Base-by-base conservation (phyloP, 2,888 invertebrate species). In the Acleris sparsana region DNA sequence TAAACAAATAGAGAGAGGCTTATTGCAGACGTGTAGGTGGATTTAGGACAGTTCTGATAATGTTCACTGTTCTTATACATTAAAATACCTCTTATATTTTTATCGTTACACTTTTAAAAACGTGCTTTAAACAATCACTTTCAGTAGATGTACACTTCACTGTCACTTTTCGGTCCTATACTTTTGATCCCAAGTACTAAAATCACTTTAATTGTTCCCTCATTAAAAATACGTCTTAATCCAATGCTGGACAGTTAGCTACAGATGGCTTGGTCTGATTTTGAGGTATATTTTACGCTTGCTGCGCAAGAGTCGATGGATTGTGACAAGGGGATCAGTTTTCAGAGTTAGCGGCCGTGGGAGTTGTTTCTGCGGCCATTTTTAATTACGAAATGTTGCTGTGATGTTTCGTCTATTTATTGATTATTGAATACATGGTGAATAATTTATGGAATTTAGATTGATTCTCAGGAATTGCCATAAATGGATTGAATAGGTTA, bases 231-330 rank as follows among this genome's bases (percentile, higher is more conserved):
- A 82, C 84, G 84, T 83, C 80, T 77, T 81, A 80, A 82, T 83
- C 79, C 79, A 70, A 56, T 78, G 79, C 74, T 76, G 62, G 83
- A 77, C 78, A 74, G 71, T 78, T 75, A 71, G 78, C 77, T 81
- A 89, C 86, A 87, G 87, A 86, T 88, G 84, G 77, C 82, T 86
- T 80, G 77, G 71, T 74, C 75, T 81, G 82, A 85, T 89, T 92
- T 92, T 89, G 88, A 90, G 87, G 86, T 88, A 87, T 85, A 89
- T 91, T 92, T 92, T 89, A 91, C 90, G 92, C 84, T 91, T 77
- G 79, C 80, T 69, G 80, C 79, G 79, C 71, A 79, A 80, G 82
- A 85, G 79, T 80, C 89, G 89, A 87, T 89, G 82, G 80, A 76
- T 90, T 91, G 91, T 89, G 86, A 90, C 91, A 86, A 84, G 85